Conservation (phyloP, 2,113 vertebrate species). For the Xenotilapia longispinis region DNA sequence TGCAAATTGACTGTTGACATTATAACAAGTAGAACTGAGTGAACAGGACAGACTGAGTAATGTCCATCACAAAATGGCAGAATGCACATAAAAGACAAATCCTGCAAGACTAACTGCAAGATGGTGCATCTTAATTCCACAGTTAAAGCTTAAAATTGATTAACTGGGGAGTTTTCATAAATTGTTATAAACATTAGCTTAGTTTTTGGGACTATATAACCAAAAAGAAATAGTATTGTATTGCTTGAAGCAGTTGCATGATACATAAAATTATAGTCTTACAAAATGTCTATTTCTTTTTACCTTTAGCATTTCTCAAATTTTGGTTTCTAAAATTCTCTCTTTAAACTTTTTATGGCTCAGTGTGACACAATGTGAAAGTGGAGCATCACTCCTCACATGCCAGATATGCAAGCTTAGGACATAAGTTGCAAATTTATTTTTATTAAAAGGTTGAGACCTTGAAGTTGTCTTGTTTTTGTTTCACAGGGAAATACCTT, state of each 20-base stretch:
- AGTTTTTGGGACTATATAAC: not conserved
- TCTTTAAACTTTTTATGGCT: not conserved
- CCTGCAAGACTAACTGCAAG: not conserved
- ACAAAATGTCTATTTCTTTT: not conserved
- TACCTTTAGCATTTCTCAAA: not conserved
- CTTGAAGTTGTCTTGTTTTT: not conserved
- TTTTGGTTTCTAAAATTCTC: not conserved
- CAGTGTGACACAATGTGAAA: not conserved
- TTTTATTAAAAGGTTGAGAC: not conserved
- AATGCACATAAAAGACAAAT: not conserved
- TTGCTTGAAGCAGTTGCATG: not conserved
- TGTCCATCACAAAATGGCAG: not conserved
- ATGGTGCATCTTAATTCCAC: not conserved
- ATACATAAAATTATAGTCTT: not conserved
- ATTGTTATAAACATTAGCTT: not conserved
- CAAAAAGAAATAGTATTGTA: not conserved
- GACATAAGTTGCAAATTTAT: not conserved
- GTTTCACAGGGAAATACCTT: slow-evolving; percentile 64
- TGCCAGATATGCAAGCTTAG: not conserved
- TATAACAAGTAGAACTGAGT: not conserved
- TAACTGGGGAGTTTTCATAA: not conserved
- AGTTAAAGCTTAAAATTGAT: not conserved
- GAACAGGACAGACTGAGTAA: not conserved
- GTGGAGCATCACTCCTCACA: not conserved
- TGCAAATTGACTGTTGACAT: not conserved